Base-by-base conservation (phyloP, 1,140 invertebrate genomes). In the Papilio dardanus region DNA sequence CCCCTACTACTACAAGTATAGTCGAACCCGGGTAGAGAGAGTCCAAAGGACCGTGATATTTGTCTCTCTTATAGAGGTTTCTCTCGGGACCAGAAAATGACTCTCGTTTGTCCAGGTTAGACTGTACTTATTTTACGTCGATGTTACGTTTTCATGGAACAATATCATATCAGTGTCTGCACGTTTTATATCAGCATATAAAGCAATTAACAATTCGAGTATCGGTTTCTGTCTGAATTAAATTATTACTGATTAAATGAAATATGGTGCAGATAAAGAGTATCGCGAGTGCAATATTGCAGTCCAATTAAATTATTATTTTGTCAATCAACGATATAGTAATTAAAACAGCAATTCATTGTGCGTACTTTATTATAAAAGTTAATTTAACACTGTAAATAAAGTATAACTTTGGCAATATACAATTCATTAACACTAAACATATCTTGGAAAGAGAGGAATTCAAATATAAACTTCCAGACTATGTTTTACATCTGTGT, bases 171-270 rank as follows among this genome's bases (percentile, higher is more conserved):
- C 24, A 10, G 21, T 62, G 24, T 62, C 24, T 62, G 54, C 24
- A 30, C 12, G 30, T 62, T 62, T 24, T 62, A 62, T 28, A 62
- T 62, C 24, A 62, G 54, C 54, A 62, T 62, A 62, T 62, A 62
- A 62, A 28, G 54, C 5, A 62, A 62, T 54, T 54, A 54, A 54
- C 50, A 54, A 54, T 54, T 54, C 21, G 19, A 28, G 1, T 62
- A 28, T 21, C 50, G 19, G 19, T 24, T 24, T 54, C 50, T 19
- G 50, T 54, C 6, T 54, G 50, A 12, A 54, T 54, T 54, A 54
- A 54, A 54, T 54, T 54, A 54, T 54, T 14, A 62, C 54, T 62
- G 54, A 28, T 62, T 62, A 14, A 62, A 28, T 62, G 24, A 62
- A 62, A 62, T 62, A 24, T 28, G 24, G 50, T 21, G 19, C 5